phyloP scores from a whole-genome alignment of 37 sponge, comb jelly and placozoan genomes.

The Eunapius fragilis region DNA sequence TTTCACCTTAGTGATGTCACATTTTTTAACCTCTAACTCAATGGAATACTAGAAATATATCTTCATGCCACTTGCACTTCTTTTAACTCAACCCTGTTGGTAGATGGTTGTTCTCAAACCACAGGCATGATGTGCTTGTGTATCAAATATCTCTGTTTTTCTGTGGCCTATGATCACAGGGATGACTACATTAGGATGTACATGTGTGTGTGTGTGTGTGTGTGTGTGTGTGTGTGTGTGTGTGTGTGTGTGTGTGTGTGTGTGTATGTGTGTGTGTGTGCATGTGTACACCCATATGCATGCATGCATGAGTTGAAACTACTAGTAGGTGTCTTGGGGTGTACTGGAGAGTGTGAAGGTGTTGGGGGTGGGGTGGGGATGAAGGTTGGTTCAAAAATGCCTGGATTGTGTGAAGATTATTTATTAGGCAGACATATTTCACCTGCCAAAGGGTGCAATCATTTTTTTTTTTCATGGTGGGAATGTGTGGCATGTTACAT shows the following conservation, averaged over 20 bases:
- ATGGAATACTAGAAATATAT: too few relatives aligned
- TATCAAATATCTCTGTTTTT: too few relatives aligned
- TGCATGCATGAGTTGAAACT: not conserved
- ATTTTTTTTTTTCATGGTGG: not conserved
- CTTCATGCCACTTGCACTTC: not conserved
- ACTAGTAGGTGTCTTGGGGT: not conserved
- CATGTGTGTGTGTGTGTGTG: slow-evolving; percentile 28
- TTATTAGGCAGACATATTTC: too few relatives aligned
- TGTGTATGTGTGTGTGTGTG: not conserved
- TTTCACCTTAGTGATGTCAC: too few relatives aligned
- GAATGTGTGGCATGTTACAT: not conserved
- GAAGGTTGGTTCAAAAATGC: not conserved
- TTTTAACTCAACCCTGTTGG: not conserved
- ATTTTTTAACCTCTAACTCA: too few relatives aligned
- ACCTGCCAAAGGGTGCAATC: not conserved
- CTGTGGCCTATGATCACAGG: too few relatives aligned
- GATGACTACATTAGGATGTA: not conserved
- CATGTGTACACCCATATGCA: not conserved
- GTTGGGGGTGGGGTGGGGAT: not conserved
- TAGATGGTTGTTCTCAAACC: not conserved
- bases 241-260: slow-evolving; percentile 23
- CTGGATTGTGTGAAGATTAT: too few relatives aligned
- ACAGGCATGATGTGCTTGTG: not conserved
- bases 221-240: slow-evolving; percentile 35
- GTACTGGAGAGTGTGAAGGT: not conserved